phyloP scores from a whole-genome alignment of 2,888 invertebrate species.

The Troglohyphantes excavatus region DNA sequence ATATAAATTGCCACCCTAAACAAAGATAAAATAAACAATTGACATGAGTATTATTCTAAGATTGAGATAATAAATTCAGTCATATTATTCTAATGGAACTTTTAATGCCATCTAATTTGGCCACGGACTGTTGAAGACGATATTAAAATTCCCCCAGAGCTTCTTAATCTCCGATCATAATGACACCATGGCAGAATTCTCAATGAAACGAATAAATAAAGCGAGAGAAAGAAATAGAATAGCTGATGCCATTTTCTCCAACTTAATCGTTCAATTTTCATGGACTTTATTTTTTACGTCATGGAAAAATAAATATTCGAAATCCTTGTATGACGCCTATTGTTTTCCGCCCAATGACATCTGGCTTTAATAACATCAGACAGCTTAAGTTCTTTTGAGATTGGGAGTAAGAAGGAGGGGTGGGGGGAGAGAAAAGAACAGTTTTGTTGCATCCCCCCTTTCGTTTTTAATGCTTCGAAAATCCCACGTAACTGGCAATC shows the following conservation, averaged over 20 bases:
- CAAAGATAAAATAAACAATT: conserved; percentile 47
- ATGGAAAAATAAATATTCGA: conserved; percentile 53
- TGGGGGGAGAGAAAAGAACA: conserved; percentile 40
- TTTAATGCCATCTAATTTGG: conserved; percentile 65
- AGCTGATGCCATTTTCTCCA: conserved; percentile 30
- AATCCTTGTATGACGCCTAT: conserved; percentile 76
- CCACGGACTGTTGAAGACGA: conserved; percentile 29
- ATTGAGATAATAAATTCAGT: conserved; percentile 66
- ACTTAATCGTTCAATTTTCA: conserved; percentile 67
- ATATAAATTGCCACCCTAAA: conserved; percentile 45
- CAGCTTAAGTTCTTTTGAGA: conserved; percentile 63
- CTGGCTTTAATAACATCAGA: conserved; percentile 77
- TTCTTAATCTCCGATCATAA: conserved; percentile 56
- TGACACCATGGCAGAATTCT: conserved; percentile 26
- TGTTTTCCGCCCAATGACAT: conserved; percentile 77
- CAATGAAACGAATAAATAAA: conserved; percentile 30
- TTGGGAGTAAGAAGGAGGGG: background rate
- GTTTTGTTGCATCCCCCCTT: conserved; percentile 53
- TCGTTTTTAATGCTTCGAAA: conserved; percentile 69
- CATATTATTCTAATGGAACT: conserved; percentile 73
- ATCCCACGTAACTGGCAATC: conserved; percentile 71
- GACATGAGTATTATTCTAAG: conserved; percentile 52
- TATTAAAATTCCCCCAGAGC: conserved; percentile 33
- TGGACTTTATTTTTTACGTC: conserved; percentile 51
- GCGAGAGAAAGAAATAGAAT: conserved; percentile 34